Conservation (phyloP, 2,113 vertebrate genomes). For the Alosa alosa region DNA sequence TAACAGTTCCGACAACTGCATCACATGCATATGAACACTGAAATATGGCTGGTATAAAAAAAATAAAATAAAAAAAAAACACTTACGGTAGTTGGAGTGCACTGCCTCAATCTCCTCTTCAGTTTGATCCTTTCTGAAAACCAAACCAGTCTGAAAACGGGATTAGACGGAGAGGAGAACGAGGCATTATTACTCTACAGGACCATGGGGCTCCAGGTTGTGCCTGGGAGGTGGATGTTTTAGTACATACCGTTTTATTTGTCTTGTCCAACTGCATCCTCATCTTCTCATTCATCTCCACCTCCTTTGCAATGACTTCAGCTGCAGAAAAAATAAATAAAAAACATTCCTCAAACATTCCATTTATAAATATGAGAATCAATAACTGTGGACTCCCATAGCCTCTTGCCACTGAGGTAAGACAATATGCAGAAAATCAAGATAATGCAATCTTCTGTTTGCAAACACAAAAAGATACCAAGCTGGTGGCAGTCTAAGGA, state of each 20-base stretch:
- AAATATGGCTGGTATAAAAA: background rate
- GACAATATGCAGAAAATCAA: background rate
- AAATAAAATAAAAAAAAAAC: background rate
- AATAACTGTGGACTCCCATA: background rate
- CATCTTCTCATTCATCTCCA: conserved; percentile 83
- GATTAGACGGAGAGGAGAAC: conserved; percentile 39
- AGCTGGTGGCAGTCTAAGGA: background rate
- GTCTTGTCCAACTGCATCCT: conserved; percentile 71
- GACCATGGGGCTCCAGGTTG: background rate
- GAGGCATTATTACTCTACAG: conserved; percentile 44
- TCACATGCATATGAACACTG: background rate
- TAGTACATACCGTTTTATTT: conserved; percentile 59
- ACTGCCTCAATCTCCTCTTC: conserved; percentile 87
- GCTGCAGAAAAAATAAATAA: conserved; percentile 65
- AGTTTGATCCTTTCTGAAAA: conserved; percentile 86
- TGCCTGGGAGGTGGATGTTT: background rate
- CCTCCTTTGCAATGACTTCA: conserved; percentile 81
- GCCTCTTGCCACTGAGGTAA: background rate
- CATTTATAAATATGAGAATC: background rate
- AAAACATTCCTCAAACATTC: too few species aligned
- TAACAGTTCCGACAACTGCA: background rate
- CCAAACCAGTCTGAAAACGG: conserved; percentile 74
- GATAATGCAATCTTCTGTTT: background rate
- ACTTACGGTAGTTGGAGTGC: conserved; percentile 90
- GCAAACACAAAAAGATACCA: background rate